These are phyloP conservation scores for Myathropa florea DNA, from an alignment of 2,888 invertebrate species.

Conservation along the genomic window DNA sequence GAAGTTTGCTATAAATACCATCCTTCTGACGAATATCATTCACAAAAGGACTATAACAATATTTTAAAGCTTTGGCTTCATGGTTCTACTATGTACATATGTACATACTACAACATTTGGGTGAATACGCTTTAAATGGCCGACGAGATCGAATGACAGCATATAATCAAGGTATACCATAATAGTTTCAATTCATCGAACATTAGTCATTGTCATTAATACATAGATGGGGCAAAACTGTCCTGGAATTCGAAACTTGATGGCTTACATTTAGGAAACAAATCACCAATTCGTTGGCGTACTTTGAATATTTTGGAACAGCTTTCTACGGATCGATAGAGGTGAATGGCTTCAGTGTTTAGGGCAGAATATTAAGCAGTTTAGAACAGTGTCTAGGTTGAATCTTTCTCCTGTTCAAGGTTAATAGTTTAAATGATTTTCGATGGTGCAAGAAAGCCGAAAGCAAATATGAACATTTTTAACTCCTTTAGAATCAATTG, in stretches of 20 bases:
- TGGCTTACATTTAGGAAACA: not conserved
- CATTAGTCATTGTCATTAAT: not conserved
- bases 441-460: too few species aligned
- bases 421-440: too few species aligned
- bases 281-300: not conserved
- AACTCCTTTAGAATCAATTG: too few species aligned
- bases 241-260: not conserved
- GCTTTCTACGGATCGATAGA: not conserved
- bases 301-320: not conserved
- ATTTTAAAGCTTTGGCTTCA: constrained; percentile 4
- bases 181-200: not conserved
- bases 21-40: constrained; percentile 20
- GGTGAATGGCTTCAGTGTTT: too few species aligned
- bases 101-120: not conserved
- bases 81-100: not conserved
- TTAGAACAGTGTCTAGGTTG: too few species aligned
- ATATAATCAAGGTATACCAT: not conserved
- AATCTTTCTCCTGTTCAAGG: too few species aligned
- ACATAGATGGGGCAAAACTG: not conserved
- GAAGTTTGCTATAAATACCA: constrained; percentile 51
- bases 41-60: constrained; percentile 37
- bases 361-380: not conserved
- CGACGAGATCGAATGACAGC: not conserved
- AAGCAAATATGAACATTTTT: too few species aligned
- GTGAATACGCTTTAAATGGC: not conserved